Evolutionary conservation across 2,888 invertebrate genomes (phyloP).

Genomic region (Peribatodes rhomboidaria): DNA sequence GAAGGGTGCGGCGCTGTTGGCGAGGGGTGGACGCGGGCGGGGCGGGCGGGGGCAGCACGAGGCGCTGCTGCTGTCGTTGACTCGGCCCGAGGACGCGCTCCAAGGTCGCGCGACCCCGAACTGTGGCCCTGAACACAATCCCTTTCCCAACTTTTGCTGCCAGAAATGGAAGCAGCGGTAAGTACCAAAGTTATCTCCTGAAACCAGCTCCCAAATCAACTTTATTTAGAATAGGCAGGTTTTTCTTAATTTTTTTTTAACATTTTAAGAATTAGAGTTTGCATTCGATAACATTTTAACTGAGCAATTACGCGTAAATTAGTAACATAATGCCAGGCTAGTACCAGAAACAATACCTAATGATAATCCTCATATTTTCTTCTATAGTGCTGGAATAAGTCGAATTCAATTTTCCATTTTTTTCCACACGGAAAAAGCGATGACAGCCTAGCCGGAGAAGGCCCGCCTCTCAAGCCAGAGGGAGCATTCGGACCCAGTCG

Average conservation of each 20-base stretch:
- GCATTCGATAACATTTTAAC: background rate
- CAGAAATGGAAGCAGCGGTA: conserved; percentile 49
- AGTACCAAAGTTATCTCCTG: conserved; percentile 35
- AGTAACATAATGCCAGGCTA: too few relatives aligned
- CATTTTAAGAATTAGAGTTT: background rate
- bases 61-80: conserved; percentile 79
- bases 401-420: too few relatives aligned
- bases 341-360: too few relatives aligned
- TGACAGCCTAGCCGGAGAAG: too few relatives aligned
- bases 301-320: background rate
- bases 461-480: too few relatives aligned
- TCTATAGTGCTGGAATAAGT: too few relatives aligned
- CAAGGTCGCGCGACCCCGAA: conserved; percentile 76
- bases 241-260: background rate
- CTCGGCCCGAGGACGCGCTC: conserved; percentile 77
- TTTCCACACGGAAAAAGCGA: too few relatives aligned
- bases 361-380: too few relatives aligned
- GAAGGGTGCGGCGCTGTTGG: conserved; percentile 49
- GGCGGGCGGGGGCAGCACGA: conserved; percentile 52
- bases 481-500: too few relatives aligned
- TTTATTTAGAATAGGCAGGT: conserved; percentile 16
- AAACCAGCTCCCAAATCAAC: conserved; percentile 10
- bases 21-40: conserved; percentile 60
- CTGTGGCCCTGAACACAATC: conserved; percentile 55
- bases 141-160: conserved; percentile 52